A percentile compares a stretch with the other conserved stretches of the same genome.
Conservation (phyloP, 1,140 invertebrate genomes). For the Drosophila mojavensis region DNA sequence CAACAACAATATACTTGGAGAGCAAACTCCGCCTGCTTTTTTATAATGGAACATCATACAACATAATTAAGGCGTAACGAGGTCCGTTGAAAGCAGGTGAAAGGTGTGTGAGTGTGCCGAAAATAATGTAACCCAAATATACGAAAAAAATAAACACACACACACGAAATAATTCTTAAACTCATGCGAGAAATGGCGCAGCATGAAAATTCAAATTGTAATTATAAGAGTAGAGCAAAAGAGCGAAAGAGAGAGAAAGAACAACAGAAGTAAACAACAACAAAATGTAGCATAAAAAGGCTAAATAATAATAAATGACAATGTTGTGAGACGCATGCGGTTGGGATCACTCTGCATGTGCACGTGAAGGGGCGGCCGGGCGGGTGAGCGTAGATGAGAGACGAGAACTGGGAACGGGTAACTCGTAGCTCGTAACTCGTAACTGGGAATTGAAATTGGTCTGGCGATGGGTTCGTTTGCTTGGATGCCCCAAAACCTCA, state of each 20-base stretch:
- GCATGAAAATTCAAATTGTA: constrained; percentile 78
- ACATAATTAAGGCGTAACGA: constrained; percentile 79
- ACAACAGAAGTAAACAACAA: constrained; percentile 21
- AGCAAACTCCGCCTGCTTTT: constrained; percentile 41
- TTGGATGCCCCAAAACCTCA: constrained; percentile 78
- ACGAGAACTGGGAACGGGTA: constrained; percentile 1
- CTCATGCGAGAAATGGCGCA: constrained; percentile 51
- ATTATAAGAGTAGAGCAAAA: constrained; percentile 56
- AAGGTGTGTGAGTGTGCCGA: constrained; percentile 77
- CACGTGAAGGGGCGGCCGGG: background rate
- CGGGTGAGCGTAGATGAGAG: background rate
- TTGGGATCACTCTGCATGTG: constrained; percentile 28
- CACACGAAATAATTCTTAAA: constrained; percentile 39
- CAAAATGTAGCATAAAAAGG: constrained; percentile 42
- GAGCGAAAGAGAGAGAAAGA: background rate
- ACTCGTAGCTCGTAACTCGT: background rate
- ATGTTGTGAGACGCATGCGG: constrained; percentile 64
- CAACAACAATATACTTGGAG: constrained; percentile 5
- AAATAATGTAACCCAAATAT: constrained; percentile 55
- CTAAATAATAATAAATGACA: constrained; percentile 81
- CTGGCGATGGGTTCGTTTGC: constrained; percentile 44
- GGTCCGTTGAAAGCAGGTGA: constrained; percentile 66
- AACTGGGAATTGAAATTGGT: constrained; percentile 26
- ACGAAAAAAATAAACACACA: constrained; percentile 5
- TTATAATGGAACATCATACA: constrained; percentile 71